Base-by-base conservation (phyloP, 2,888 invertebrate species). In the Drosophila prostipennis region DNA sequence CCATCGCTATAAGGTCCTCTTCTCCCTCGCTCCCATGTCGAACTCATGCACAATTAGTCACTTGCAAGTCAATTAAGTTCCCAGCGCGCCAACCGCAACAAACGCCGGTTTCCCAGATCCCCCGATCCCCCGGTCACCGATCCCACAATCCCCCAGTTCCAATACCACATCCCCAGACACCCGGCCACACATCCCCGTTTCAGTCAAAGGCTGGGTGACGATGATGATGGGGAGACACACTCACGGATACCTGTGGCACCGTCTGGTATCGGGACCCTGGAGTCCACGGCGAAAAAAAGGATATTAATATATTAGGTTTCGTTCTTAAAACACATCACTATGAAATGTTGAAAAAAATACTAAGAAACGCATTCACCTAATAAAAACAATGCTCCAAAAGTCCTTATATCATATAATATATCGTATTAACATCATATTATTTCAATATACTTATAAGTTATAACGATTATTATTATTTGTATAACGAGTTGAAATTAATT, bases 1-100 rank as follows among this genome's bases (percentile, higher is more conserved):
- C 48, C 48, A 34, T 34, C 16, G 48, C 34, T 29, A 32, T 46
- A 46, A 14, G 46, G 43, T 26, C 36, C 11, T 69, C 58, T 58
- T 52, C 58, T 58, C 58, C 57, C 34, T 8, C 32, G 7, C 16
- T 16, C 16, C 76, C 85, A 70, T 76, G 85, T 84, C 85, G 87
- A 87, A 80, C 83, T 86, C 87, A 86, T 86, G 89, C 89, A 77
- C 89, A 84, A 84, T 84, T 84, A 87, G 89, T 88, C 89, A 88
- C 84, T 87, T 85, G 84, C 84, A 88, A 88, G 89, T 87, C 87
- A 85, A 85, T 85, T 88, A 88, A 80, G 80, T 80, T 83, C 51
- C 77, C 79, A 80, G 74, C 74, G 69, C 73, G 60, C 67, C 70
- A 87, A 46, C 83, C 86, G 70, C 87, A 88, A 86, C 79, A 83